These are phyloP conservation scores for Crocuta crocuta DNA, from an alignment of 2,113 vertebrate genomes.

Conservation along the genomic window DNA sequence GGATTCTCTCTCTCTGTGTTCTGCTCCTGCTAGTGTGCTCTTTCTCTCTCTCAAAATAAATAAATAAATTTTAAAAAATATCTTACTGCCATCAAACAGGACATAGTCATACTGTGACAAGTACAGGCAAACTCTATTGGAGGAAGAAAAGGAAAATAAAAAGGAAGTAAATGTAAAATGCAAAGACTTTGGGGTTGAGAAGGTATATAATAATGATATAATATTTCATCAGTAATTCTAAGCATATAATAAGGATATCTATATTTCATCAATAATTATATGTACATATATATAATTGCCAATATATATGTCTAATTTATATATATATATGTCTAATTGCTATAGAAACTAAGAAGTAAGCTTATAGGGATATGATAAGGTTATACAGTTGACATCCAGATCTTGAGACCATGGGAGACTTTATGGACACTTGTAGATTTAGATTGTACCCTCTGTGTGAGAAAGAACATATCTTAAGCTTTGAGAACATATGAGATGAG, in stretches of 20 bases:
- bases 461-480: neutral
- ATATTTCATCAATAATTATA: no score
- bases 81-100: neutral
- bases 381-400: accelerated
- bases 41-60: no score
- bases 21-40: no score
- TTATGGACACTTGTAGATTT: neutral
- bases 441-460: neutral
- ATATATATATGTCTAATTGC: neutral
- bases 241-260: no score
- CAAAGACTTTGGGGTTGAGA: no score
- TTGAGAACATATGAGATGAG: neutral
- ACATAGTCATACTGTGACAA: no score
- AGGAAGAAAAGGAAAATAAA: neutral
- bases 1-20: no score
- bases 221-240: neutral
- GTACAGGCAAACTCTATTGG: accelerated
- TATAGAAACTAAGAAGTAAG: neutral
- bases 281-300: no score
- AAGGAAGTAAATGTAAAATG: neutral
- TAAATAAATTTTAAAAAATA: no score
- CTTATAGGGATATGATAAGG: neutral
- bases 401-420: accelerated
- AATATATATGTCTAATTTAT: no score
- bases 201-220: neutral